These are phyloP conservation scores for Clarias batrachus DNA, from an alignment of 2,113 vertebrate genomes.

Conservation along the genomic window DNA sequence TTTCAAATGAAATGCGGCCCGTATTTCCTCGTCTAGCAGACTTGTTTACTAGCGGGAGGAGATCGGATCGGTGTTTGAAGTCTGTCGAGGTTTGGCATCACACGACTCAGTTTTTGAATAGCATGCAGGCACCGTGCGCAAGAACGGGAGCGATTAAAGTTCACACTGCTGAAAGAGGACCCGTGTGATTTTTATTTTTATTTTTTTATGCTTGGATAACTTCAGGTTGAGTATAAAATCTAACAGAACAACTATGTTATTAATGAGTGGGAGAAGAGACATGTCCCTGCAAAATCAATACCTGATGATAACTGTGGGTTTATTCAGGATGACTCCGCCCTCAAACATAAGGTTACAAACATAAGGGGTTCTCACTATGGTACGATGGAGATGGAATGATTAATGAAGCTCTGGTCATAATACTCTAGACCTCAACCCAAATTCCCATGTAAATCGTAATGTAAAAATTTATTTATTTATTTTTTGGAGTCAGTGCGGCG, in stretches of 20 bases:
- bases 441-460: no score
- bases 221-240: not conserved
- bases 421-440: not conserved
- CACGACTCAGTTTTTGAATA: constrained; percentile 50
- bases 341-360: not conserved
- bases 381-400: not conserved
- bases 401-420: not conserved
- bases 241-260: not conserved
- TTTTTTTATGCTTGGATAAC: not conserved
- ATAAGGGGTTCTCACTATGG: not conserved
- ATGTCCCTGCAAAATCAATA: not conserved
- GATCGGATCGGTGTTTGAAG: constrained; percentile 8
- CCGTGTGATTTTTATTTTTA: not conserved
- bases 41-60: constrained; percentile 42
- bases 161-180: constrained; percentile 58
- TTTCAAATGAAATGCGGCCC: constrained; percentile 39
- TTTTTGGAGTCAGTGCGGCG: no score
- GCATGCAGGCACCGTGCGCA: constrained; percentile 59
- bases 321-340: not conserved
- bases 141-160: constrained; percentile 70
- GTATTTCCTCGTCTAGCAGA: constrained; percentile 30
- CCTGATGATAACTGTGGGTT: not conserved
- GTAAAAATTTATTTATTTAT: no score
- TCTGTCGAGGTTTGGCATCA: constrained; percentile 31
- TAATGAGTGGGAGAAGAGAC: not conserved